Base-by-base conservation (phyloP, 2,113 vertebrate species). In the Tetraodon nigroviridis region DNA sequence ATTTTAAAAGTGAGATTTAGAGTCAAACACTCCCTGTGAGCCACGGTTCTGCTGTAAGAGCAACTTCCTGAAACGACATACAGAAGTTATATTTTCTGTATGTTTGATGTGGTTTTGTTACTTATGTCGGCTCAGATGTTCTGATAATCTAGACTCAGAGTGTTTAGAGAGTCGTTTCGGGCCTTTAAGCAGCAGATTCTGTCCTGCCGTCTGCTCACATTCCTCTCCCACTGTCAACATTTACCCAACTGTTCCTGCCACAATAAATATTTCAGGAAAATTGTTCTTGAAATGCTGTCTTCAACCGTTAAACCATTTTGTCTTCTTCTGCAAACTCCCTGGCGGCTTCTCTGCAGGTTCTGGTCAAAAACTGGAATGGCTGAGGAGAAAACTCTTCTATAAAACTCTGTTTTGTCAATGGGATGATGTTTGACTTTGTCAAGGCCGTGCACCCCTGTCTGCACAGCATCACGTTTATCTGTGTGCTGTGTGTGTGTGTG, bases 371-470 rank as follows among this genome's bases (percentile, higher is more conserved):
- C 62, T 50, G 67, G 57, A 85, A 72, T 76, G 59, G 57, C 64
- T 40, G 51, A 50, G 60, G 6, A 56, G 44, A 69, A 71, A 78
- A 76, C 62, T 66, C 71, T 32, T 73, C 56, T 42, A 69, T 62
- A 77, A 77, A 79, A 85, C 79, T 64, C 40, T 58, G 80, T 70
- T 70, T 76, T 73, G 71, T 65, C 71, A 73, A 76, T 41, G 19
- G 69, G 73, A 80, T 72, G 69, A 79, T 83, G 69, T 76, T 79
- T 84, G 83, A 86, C 79, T 83, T 70, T 73, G 78, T 73, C 67
- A 80, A 69, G 61, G 65, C 51, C 55, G 67, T 59, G 79, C 46
- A 75, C 51, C 78, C 57, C 51, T 63, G 72, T 83, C 84, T 76
- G 74, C 76, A 73, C 67, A 62, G 73, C 71, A 80, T 67, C 71